A percentile compares a stretch with the other conserved stretches of the same genome.
Conservation (phyloP, 30 jellyfish, hydroid and myxozoan species). For the Aurelia sp. region DNA sequence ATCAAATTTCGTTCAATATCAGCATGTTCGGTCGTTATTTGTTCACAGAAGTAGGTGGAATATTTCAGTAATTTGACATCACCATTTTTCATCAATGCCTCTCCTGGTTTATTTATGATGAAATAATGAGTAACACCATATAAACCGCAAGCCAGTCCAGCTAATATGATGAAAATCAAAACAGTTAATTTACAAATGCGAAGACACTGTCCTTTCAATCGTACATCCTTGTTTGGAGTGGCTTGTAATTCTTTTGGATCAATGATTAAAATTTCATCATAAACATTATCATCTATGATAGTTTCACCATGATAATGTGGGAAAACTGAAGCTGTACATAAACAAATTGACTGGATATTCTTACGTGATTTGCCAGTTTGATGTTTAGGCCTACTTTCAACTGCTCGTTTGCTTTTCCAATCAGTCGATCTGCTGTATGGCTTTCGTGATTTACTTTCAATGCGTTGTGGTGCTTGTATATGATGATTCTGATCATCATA, state of each 20-base stretch:
- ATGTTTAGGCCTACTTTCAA: not conserved
- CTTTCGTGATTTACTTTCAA: not conserved
- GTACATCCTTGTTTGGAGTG: constrained; percentile 16
- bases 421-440: not conserved
- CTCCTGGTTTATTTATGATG: constrained; percentile 39
- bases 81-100: constrained; percentile 54
- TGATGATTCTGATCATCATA: constrained; percentile 1
- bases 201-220: constrained; percentile 49
- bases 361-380: not conserved
- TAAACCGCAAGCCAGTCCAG: constrained; percentile 60
- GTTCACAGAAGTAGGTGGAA: constrained; percentile 78
- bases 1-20: constrained; percentile 37
- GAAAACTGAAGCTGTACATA: constrained; percentile 65
- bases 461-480: not conserved
- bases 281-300: constrained; percentile 39
- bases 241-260: constrained; percentile 60
- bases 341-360: constrained; percentile 37
- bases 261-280: constrained; percentile 61
- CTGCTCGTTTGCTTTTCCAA: not conserved
- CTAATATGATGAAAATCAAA: constrained; percentile 22
- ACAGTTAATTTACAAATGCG: constrained; percentile 27
- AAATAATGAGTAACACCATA: constrained; percentile 53
- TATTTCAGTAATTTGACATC: constrained; percentile 73
- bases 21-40: constrained; percentile 26
- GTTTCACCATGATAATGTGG: constrained; percentile 71